A percentile compares a stretch with the other conserved stretches of the same genome.
These are phyloP conservation scores for Brachionus sp. DNA, from an alignment of 1,140 invertebrate species.

Conservation along the genomic window DNA sequence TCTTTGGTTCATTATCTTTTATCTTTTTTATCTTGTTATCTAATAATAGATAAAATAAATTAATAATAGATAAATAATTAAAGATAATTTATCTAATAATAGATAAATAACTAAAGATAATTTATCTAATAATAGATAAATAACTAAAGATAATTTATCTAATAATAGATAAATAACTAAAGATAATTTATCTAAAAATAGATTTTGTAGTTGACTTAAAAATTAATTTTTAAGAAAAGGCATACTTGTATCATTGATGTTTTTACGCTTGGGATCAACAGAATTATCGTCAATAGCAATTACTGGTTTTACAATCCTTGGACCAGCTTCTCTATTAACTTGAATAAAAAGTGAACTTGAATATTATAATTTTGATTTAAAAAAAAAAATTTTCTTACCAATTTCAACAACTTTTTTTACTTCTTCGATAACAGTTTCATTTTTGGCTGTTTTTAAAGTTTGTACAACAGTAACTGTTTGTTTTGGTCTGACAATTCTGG, in stretches of 20 bases:
- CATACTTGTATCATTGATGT: background rate
- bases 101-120: background rate
- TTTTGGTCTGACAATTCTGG: background rate
- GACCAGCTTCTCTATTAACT: conserved; percentile 23
- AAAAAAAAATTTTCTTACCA: background rate
- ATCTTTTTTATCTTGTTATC: background rate
- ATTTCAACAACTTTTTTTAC: conserved; percentile 15
- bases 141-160: background rate
- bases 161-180: background rate
- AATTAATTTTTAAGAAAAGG: too few relatives aligned
- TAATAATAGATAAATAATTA: background rate
- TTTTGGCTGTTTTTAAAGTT: background rate
- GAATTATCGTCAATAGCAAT: background rate
- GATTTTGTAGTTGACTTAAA: background rate
- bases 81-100: background rate
- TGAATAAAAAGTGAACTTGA: background rate
- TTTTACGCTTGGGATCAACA: background rate
- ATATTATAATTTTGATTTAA: background rate
- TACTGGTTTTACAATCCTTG: background rate
- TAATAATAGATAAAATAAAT: background rate
- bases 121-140: background rate
- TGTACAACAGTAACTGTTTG: background rate
- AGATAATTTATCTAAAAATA: background rate
- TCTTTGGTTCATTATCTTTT: background rate
- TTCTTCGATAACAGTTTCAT: background rate